Evolutionary conservation across 2,797 vertebrate genomes (phyloP), one percentile per base, ranked within the genome.

Genomic region (Syndactyla subalaris): DNA sequence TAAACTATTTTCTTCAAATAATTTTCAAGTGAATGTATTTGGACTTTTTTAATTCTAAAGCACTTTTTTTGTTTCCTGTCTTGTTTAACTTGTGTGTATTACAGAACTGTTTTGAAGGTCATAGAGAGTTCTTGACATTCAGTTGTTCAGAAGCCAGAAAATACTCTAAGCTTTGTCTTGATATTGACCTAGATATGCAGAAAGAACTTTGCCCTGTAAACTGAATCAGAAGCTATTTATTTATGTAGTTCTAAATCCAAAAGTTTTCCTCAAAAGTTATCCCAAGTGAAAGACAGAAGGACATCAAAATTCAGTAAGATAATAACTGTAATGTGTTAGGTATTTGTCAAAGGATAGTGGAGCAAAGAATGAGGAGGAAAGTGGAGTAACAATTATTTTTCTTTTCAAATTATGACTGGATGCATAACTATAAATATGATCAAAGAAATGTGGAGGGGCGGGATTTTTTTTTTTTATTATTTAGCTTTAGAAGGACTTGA

Each of bases 1-100:
- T 98, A 95, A 96, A 85, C 45, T 92, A 72, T 80, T 79, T 90
- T 93, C 63, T 94, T 86, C 52, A 52, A 91, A 49, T 87, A 75
- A 59, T 74, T 85, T 27, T 55, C 81, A 41, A 48, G 57, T 87
- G 19, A 77, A 41, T n/a, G 20, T 82, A 26, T 70, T 82, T 81
- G 10, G 57, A 49, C 15, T 7, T 87, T 57, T 85, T 74, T 6
- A 3, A 3, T 62, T 81, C 24, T 58, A 20, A 71, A 92, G 2
- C 51, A 29, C 7, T 62, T 85, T 23, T 23, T 70, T 65, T 62
- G 19, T 45, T 41, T 29, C 45, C 41, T 80, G 10, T 13, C 89
- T 94, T 80, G 48, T 76, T 93, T 89, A 38, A 62, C 26, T 45
- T 94, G 12, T 58, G 7, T 80, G 12, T 90, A 77, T 84, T 85